These are phyloP conservation scores for Plutella xylostella DNA, from an alignment of 2,888 invertebrate species.

Conservation along the genomic window DNA sequence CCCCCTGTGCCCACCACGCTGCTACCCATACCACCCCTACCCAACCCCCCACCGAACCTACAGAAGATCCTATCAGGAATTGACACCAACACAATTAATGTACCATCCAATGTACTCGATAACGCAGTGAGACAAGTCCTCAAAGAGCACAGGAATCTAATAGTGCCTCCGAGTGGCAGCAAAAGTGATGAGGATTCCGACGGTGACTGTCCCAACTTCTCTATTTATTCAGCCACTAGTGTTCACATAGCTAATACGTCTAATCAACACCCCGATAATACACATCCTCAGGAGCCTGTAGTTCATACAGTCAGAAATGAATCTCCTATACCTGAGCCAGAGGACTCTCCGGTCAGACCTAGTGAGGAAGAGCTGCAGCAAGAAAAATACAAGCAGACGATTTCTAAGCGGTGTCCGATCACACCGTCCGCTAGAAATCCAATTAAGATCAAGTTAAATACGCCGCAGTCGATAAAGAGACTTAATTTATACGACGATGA, in stretches of 20 bases:
- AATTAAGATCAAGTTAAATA: slow-evolving; percentile 52
- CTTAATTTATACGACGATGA: slow-evolving; percentile 68
- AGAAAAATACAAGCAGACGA: slow-evolving; percentile 40
- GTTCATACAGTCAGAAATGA: no score
- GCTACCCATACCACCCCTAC: slow-evolving; percentile 10
- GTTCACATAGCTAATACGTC: slow-evolving; percentile 75
- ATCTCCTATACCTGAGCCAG: no score
- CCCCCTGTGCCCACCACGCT: slow-evolving; percentile 6
- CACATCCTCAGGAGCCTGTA: slow-evolving; percentile 3
- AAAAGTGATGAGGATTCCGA: slow-evolving; percentile 66
- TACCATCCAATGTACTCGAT: slow-evolving; percentile 37
- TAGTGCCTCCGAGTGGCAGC: no score
- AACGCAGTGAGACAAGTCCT: slow-evolving; percentile 48
- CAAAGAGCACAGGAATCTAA: slow-evolving; percentile 43
- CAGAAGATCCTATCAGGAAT: slow-evolving; percentile 28
- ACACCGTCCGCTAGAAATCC: slow-evolving; percentile 48
- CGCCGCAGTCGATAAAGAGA: slow-evolving; percentile 62
- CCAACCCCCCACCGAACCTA: slow-evolving; percentile 17
- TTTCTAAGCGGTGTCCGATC: slow-evolving; percentile 49
- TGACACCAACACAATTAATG: no score
- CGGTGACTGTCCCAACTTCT: slow-evolving; percentile 87
- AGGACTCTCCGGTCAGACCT: slow-evolving; percentile 8
- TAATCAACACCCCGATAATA: slow-evolving; percentile 1
- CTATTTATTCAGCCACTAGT: slow-evolving; percentile 85
- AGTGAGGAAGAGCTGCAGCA: slow-evolving; percentile 30